These are phyloP conservation scores for Cebidichthys violaceus DNA, from an alignment of 2,113 vertebrate genomes.

Conservation along the genomic window DNA sequence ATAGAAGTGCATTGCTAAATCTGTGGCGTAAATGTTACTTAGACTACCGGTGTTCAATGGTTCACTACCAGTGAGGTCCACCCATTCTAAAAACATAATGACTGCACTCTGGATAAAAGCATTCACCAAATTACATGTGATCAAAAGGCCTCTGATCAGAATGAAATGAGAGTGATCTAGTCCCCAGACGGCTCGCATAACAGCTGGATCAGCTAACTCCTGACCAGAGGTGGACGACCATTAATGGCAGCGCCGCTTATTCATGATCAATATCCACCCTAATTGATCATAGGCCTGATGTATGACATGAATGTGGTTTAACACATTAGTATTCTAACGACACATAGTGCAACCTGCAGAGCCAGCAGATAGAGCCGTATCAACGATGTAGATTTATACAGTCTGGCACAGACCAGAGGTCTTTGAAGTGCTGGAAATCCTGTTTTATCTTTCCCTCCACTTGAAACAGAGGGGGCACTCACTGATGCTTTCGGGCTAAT, in stretches of 20 bases:
- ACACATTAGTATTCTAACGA: constrained; percentile 70
- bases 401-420: constrained; percentile 53
- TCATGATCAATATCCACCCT: constrained; percentile 63
- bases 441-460: constrained; percentile 50
- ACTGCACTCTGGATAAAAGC: constrained; percentile 37
- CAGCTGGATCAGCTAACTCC: constrained; percentile 49
- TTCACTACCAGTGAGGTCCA: not conserved
- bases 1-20: not conserved
- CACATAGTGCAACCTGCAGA: constrained; percentile 47
- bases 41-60: not conserved
- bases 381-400: constrained; percentile 61
- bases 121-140: constrained; percentile 31
- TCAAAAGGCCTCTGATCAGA: constrained; percentile 51
- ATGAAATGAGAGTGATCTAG: constrained; percentile 47
- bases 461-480: constrained; percentile 30
- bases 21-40: not conserved
- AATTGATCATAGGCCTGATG: constrained; percentile 66
- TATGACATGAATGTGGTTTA: constrained; percentile 61
- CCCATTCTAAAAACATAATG: constrained; percentile 11
- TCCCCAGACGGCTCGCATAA: constrained; percentile 41
- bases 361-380: constrained; percentile 47
- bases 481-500: constrained; percentile 52
- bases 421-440: constrained; percentile 64
- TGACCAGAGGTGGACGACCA: constrained; percentile 42
- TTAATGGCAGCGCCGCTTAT: constrained; percentile 39